These are phyloP conservation scores for Allobates femoralis DNA, from an alignment of 2,797 vertebrate species.

Conservation along the genomic window DNA sequence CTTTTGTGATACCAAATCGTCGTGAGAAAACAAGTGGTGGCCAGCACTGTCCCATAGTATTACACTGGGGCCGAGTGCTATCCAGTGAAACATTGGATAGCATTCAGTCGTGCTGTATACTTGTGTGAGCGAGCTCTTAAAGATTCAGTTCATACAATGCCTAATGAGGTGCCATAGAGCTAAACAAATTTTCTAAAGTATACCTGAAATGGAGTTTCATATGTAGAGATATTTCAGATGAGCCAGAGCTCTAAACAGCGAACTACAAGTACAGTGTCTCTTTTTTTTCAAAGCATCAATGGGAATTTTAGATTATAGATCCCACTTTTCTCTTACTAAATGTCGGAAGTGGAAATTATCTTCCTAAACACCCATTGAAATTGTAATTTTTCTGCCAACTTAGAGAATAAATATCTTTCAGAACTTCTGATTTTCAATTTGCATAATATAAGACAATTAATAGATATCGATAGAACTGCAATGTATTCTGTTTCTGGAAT, in stretches of 20 bases:
- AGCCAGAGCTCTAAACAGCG: neutral
- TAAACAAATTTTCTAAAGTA: neutral
- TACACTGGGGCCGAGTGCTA: too few species aligned
- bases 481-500: neutral
- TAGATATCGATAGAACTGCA: neutral
- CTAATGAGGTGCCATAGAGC: neutral
- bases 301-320: neutral
- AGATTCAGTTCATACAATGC: too few species aligned
- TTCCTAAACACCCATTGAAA: neutral
- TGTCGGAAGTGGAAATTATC: neutral
- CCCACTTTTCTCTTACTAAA: neutral
- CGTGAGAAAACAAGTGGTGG: too few species aligned
- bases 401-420: neutral
- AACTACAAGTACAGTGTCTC: neutral
- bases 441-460: constrained; percentile 19
- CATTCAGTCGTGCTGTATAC: too few species aligned
- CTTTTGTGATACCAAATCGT: too few species aligned
- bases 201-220: neutral
- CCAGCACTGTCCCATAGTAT: too few species aligned
- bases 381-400: neutral
- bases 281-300: neutral
- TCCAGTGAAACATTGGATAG: too few species aligned
- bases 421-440: neutral
- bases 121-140: too few species aligned
- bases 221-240: neutral